These are phyloP conservation scores for Sarcophaga caerulescens DNA, from an alignment of 2,888 invertebrate genomes.

Conservation along the genomic window DNA sequence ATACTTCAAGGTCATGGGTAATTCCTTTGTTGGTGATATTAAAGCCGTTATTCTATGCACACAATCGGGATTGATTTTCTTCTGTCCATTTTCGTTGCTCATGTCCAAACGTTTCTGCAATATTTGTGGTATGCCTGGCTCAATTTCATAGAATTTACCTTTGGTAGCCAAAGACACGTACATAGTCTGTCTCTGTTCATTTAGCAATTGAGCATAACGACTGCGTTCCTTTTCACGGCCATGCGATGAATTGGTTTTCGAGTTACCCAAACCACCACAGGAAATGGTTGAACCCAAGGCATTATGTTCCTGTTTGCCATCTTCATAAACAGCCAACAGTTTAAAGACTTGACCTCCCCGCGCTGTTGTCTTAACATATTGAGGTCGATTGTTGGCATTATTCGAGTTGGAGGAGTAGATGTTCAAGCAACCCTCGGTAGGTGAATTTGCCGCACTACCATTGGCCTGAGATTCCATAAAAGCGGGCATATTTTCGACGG, in stretches of 20 bases:
- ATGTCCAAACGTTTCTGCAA: conserved; percentile 76
- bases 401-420: conserved; percentile 67
- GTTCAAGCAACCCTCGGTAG: conserved; percentile 75
- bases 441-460: conserved; percentile 73
- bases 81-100: conserved; percentile 72
- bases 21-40: conserved; percentile 75
- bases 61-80: conserved; percentile 80
- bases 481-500: conserved; percentile 81
- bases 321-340: conserved; percentile 88
- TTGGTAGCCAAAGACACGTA: conserved; percentile 89
- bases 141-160: conserved; percentile 87
- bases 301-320: conserved; percentile 82
- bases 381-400: conserved; percentile 76
- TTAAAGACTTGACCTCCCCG: conserved; percentile 88
- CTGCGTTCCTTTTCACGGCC: conserved; percentile 81
- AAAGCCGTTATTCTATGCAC: conserved; percentile 79
- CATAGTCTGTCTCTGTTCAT: conserved; percentile 87
- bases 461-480: conserved; percentile 79
- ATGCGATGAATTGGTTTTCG: conserved; percentile 71
- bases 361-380: conserved; percentile 87
- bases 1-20: conserved; percentile 79
- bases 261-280: conserved; percentile 57
- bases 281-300: conserved; percentile 61
- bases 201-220: conserved; percentile 88
- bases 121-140: conserved; percentile 83